Evolutionary conservation across 2,888 invertebrate species (phyloP), one percentile per base, ranked within the genome.

Genomic region (Philhelius pedissequus): DNA sequence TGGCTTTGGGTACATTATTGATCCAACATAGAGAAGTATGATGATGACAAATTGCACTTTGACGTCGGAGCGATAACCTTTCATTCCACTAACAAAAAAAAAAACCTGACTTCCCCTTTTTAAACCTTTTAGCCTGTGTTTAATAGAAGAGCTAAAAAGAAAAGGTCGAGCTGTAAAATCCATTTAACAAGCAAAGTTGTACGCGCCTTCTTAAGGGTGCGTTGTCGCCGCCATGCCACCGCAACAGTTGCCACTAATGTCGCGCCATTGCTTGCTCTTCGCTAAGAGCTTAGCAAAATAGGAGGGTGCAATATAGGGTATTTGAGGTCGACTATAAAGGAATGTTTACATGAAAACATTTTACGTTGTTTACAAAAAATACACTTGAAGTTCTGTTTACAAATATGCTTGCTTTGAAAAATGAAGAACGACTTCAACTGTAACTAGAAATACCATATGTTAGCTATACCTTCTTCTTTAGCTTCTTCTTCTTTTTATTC

Each of bases 281-380:
- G n/a, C 27, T 66, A 40, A 52, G 52, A 64, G 62, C 52, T 30
- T 5, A 30, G 18, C 13, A 48, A 40, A 43, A 66, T 15, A 30
- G 25, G 9, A 64, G 48, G 48, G 48, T 48, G n/a, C 13, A 22
- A 13, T 64, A 58, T 4, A 11, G 32, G 15, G 18, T 56, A n/a
- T 54, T 18, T 56, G 11, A 35, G 32, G 56, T 27, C 40, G 48
- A 66, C 52, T 45, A 64, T 38, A 75, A 76, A 52, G 66, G 66
- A 54, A 68, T 68, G 81, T 58, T 81, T 81, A 76, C 66, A 54
- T 76, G 71, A 81, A 81, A 76, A 54, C 54, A 68, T 66, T 77
- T 62, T 54, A 62, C 60, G 38, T 25, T 80, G 80, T 80, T 80
- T 74, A 68, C 79, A 75, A 76, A 52, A 66, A 52, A 58, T 76